Percentiles rank a stretch among this genome's conserved stretches.
Evolutionary conservation across 2,113 vertebrate species (phyloP).

Genomic region (Sus scrofa): DNA sequence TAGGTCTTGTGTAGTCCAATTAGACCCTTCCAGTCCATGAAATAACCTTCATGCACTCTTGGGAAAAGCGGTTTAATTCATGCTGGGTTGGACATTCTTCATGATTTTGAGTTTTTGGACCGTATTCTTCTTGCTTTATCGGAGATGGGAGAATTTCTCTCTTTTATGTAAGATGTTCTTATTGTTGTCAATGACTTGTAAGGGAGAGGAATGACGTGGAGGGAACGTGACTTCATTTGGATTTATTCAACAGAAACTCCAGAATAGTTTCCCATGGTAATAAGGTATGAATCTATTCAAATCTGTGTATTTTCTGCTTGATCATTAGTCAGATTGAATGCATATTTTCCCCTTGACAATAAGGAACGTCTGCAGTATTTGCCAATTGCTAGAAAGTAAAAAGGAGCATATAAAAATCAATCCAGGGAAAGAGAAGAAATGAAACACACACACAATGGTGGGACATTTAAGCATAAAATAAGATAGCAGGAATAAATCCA

Average conservation of each 20-base stretch:
- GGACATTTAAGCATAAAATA: not conserved
- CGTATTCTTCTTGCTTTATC: not conserved
- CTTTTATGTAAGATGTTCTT: not conserved
- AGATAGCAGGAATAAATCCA: not conserved
- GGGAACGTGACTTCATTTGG: not conserved
- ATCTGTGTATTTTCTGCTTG: not conserved
- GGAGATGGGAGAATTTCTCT: not conserved
- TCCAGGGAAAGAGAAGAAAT: not conserved
- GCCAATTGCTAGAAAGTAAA: not conserved
- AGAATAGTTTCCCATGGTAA: not conserved
- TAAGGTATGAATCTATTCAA: not conserved
- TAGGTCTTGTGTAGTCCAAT: not conserved
- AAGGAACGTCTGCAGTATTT: not conserved
- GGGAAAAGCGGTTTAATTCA: not conserved
- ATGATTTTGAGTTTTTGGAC: not conserved
- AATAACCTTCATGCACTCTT: not conserved
- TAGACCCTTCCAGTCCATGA: not conserved
- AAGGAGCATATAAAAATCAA: not conserved
- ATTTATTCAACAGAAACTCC: not conserved
- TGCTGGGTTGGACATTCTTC: not conserved
- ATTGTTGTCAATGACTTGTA: not conserved
- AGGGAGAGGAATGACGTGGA: not conserved
- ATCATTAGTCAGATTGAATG: not conserved
- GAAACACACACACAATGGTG: not conserved
- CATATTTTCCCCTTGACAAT: not conserved